Evolutionary conservation across 2,888 invertebrate species (phyloP), one percentile per base, ranked within the genome.

Genomic region (Xestia ashworthii): DNA sequence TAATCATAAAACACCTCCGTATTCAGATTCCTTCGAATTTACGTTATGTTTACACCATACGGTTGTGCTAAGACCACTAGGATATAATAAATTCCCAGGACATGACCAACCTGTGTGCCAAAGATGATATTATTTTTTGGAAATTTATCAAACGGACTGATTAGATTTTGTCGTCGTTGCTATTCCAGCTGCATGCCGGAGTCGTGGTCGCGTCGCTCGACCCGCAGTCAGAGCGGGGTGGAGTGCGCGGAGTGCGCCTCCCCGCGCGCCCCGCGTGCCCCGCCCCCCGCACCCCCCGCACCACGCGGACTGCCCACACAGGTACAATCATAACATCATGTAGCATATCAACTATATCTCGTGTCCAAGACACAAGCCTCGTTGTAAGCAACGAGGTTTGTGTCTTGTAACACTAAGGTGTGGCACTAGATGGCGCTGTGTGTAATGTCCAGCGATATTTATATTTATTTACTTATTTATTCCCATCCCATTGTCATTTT

Each of bases 141-240:
- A 32, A 32, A 32, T 32, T 32, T 32, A 32, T 32, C 32, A 2
- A 32, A 32, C 3, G 32, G 32, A 32, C 32, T 32, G 3, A 1
- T 32, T 32, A 32, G 32, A 32, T 32, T 32, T 3, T 32, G 32
- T 32, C 32, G 32, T 32, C 32, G 32, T 2, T 3, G 1, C 32
- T 32, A 32, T 76, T 62, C 3, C 91, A 96, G 96, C 0, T 96
- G 96, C 85, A 95, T 96, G 95, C 96, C 96, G 0, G 96, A 96
- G 85, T 94, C 96, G 22, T 96, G 96, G 95, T 95, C 96, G 0
- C 94, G 96, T 0, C 94, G 96, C 0, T 94, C 94, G 1, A 90
- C 89, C 2, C 94, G 95, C 77, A 91, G 93, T 70, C 86, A 89
- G 44, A 82, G 80, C 44, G 92, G 86, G 0, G 88, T 88, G 44